Percentiles rank a stretch among this genome's conserved stretches.
These are phyloP conservation scores for Petrosia ficiformis DNA, from an alignment of 37 sponge, comb jelly and placozoan genomes.

Conservation along the genomic window DNA sequence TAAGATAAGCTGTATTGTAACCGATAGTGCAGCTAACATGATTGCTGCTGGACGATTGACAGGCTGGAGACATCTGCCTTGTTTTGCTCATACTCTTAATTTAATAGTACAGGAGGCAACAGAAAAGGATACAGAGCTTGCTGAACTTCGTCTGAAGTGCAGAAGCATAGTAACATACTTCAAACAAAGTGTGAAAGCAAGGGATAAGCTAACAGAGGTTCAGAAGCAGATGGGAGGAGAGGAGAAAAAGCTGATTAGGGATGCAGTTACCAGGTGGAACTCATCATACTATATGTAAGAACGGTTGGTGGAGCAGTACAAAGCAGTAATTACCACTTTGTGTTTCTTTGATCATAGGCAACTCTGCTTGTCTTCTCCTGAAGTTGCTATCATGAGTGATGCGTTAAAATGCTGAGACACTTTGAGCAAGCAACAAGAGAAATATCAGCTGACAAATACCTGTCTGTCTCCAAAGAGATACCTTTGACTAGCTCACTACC, in stretches of 20 bases:
- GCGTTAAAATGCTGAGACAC: not conserved
- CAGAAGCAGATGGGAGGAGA: not conserved
- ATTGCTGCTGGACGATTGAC: not conserved
- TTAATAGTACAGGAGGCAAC: not conserved
- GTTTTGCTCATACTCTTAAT: conserved; percentile 20
- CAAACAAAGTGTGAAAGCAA: not conserved
- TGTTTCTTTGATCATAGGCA: not conserved
- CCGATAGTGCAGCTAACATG: conserved; percentile 6
- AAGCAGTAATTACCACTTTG: conserved; percentile 5
- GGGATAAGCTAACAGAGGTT: not conserved
- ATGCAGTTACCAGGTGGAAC: conserved; percentile 9
- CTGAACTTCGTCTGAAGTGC: not conserved
- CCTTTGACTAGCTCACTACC: not conserved
- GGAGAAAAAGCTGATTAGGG: not conserved
- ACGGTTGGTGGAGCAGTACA: not conserved
- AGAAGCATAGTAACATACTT: conserved; percentile 2
- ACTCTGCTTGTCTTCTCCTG: not conserved
- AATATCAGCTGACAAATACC: conserved; percentile 4
- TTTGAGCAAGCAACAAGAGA: conserved; percentile 16
- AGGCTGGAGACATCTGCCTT: not conserved
- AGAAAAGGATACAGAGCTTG: not conserved
- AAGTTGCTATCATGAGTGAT: not conserved
- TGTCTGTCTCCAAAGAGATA: not conserved
- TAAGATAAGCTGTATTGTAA: not conserved
- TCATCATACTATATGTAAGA: not conserved